A percentile compares a stretch with the other conserved stretches of the same genome.
Evolutionary conservation across 2,888 invertebrate genomes (phyloP).

Genomic region (Girardia tigrina): DNA sequence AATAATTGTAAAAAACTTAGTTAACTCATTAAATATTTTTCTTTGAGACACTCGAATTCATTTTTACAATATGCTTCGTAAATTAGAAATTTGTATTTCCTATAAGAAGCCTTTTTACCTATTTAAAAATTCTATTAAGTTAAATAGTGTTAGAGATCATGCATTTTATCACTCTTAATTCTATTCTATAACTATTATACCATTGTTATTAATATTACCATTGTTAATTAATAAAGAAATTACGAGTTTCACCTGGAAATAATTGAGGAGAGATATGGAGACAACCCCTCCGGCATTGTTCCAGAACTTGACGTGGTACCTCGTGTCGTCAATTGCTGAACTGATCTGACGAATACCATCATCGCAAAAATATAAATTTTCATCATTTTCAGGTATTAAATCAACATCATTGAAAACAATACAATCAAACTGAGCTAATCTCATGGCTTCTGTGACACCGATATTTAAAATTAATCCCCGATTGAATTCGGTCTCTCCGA

Average conservation of each 20-base stretch:
- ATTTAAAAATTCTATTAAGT: too few species aligned
- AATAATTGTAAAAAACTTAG: too few species aligned
- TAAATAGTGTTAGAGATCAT: too few species aligned
- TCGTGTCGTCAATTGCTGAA: slow-evolving; percentile 50
- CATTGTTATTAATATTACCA: too few species aligned
- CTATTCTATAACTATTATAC: too few species aligned
- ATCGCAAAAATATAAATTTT: slow-evolving; percentile 49
- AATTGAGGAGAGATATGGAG: slow-evolving; percentile 48
- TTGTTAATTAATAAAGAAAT: too few species aligned
- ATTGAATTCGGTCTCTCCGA: slow-evolving; percentile 42
- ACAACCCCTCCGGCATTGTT: slow-evolving; percentile 52
- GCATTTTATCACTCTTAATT: too few species aligned
- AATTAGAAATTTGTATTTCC: too few species aligned
- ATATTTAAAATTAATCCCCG: slow-evolving; percentile 45
- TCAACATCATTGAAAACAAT: slow-evolving; percentile 51
- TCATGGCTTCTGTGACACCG: slow-evolving; percentile 43
- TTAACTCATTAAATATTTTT: too few species aligned
- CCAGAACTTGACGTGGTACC: slow-evolving; percentile 52
- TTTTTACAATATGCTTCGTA: too few species aligned
- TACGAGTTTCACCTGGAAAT: slow-evolving; percentile 45
- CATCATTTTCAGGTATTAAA: slow-evolving; percentile 51
- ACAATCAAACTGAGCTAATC: slow-evolving; percentile 42
- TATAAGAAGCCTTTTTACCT: too few species aligned
- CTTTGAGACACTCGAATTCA: too few species aligned
- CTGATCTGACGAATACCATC: slow-evolving; percentile 49